Base-by-base conservation (phyloP, 1,140 invertebrate genomes). In the Pseudomyrmex pallidus region DNA sequence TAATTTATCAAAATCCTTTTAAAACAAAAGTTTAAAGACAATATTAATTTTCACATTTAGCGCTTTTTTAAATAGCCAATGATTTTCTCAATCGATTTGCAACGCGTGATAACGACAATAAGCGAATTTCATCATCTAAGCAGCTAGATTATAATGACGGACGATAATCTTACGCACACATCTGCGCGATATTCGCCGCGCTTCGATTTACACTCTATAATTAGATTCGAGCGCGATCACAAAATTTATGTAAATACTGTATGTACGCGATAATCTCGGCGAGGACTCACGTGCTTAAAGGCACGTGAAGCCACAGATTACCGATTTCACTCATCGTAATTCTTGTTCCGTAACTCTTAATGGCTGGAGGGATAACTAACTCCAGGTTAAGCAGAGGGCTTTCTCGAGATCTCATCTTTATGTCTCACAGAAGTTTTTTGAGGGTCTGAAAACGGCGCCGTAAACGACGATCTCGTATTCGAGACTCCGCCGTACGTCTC, bases 351-450 rank as follows among this genome's bases (percentile, higher is more conserved):
- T 62, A 57, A 62, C 70, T 76, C 57, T 56, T 76, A 82, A 82
- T 64, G 72, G 61, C 20, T 25, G 20, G 5, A 7, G 35, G 25
- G 61, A 54, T 73, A 62, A 46, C 61, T 82, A 82, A 82, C 80
- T 74, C 80, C 57, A 62, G 80, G 80, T 82, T 82, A 76, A 82
- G 48, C 70, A 63, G 80, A 76, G 44, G 50, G n/a, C 62, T 57
- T 48, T 12, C n/a, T 59, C 44, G 84, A 91, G 89, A 90, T 88
- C 82, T 80, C 84, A 91, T 91, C 90, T 91, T 90, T 90, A 87
- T 87, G 77, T 63, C 61, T 78, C 62, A 35, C 73, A 57, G 84
- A 74, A 83, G 70, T 86, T 85, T 87, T 86, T 86, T 82, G 57
- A 67, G 76, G 76, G 84, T 80, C 85, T 82, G 86, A 82, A 87